Conservation (phyloP, 2,113 vertebrate genomes). For the Anoura caudifer region DNA sequence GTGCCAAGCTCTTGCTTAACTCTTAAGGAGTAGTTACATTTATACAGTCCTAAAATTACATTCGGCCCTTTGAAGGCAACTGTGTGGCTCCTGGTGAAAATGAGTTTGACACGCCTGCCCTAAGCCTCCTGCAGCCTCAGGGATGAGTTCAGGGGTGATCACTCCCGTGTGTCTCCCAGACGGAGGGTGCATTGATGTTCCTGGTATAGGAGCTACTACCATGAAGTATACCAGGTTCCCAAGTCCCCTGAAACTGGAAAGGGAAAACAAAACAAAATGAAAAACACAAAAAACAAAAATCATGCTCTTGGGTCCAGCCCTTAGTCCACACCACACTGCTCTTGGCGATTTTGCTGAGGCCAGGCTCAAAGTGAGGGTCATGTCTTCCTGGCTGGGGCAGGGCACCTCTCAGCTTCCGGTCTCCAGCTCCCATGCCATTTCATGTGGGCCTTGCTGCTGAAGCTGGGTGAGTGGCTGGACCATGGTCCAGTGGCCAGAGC, state of each 20-base stretch:
- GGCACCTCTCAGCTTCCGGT: no score
- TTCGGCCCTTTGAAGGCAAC: no score
- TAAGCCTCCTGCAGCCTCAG: not conserved
- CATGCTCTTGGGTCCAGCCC: not conserved
- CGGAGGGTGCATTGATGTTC: not conserved
- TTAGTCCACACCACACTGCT: not conserved
- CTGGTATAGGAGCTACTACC: not conserved
- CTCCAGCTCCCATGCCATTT: not conserved
- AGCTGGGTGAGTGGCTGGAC: not conserved
- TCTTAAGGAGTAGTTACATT: no score
- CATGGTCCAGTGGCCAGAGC: not conserved
- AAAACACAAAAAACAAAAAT: not conserved
- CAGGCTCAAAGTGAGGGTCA: not conserved
- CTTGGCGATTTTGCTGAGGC: not conserved
- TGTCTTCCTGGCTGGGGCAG: not conserved
- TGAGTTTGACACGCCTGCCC: not conserved
- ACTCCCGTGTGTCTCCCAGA: not conserved
- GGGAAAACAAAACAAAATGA: not conserved
- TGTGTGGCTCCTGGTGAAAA: no score
- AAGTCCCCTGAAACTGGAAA: not conserved
- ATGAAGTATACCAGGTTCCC: not conserved
- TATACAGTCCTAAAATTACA: no score
- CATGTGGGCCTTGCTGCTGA: not conserved
- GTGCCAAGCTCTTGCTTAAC: no score
- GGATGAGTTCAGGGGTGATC: not conserved